Evolutionary conservation across 2,888 invertebrate genomes (phyloP).

Genomic region (Cerastoderma edule): DNA sequence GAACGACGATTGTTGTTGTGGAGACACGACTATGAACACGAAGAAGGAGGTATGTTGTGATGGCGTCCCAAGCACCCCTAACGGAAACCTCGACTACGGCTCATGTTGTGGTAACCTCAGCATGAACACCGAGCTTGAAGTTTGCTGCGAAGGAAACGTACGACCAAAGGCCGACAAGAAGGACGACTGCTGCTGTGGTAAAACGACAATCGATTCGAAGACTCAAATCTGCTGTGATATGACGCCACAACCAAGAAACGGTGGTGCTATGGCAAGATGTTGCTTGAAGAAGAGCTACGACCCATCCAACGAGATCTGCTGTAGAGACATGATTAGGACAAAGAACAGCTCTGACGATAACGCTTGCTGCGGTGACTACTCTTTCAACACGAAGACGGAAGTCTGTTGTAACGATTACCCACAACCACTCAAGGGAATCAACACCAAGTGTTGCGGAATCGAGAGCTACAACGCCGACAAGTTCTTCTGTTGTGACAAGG

Average conservation of each 20-base stretch:
- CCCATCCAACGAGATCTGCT: constrained; percentile 44
- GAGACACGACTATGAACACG: constrained; percentile 46
- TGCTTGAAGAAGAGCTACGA: constrained; percentile 48
- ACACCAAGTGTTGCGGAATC: constrained; percentile 52
- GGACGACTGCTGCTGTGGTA: constrained; percentile 51
- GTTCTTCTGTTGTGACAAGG: constrained; percentile 47
- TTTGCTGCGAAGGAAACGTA: constrained; percentile 44
- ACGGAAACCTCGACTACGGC: constrained; percentile 36
- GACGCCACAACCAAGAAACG: constrained; percentile 44
- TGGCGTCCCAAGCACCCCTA: constrained; percentile 44
- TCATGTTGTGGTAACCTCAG: constrained; percentile 51
- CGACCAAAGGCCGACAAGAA: constrained; percentile 28
- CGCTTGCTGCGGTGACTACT: constrained; percentile 48
- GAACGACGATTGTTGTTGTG: constrained; percentile 50
- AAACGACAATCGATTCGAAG: constrained; percentile 36
- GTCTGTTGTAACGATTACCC: constrained; percentile 51
- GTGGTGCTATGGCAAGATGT: constrained; percentile 36
- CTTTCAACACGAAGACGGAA: constrained; percentile 46
- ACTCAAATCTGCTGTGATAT: constrained; percentile 44
- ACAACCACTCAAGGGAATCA: constrained; percentile 37
- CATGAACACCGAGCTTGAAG: constrained; percentile 40
- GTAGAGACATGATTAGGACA: constrained; percentile 35
- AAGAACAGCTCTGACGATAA: constrained; percentile 53
- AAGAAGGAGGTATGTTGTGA: constrained; percentile 47
- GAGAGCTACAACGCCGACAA: constrained; percentile 44